Conservation (phyloP, 2,888 invertebrate genomes). For the Leptinotarsa juncta region DNA sequence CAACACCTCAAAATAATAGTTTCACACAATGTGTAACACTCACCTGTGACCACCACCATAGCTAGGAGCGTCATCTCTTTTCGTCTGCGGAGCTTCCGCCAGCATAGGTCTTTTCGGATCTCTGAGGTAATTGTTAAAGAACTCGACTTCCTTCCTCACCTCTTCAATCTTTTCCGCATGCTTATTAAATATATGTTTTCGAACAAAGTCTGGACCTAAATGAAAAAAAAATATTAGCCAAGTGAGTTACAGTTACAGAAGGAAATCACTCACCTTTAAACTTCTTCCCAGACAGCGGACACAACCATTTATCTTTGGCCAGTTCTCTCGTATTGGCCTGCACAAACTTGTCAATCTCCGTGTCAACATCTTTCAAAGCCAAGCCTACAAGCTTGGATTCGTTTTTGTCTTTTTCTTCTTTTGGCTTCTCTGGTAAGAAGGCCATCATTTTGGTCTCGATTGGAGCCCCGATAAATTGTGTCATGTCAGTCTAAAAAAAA, state of each 20-base stretch:
- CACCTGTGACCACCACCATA: slow-evolving; percentile 54
- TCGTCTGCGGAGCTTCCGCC: slow-evolving; percentile 80
- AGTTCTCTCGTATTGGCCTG: slow-evolving; percentile 96
- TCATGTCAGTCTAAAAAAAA: slow-evolving; percentile 71
- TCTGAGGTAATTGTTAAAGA: slow-evolving; percentile 95
- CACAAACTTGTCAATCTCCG: slow-evolving; percentile 94
- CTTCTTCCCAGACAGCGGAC: slow-evolving; percentile 98
- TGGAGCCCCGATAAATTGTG: slow-evolving; percentile 80
- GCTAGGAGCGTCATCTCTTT: slow-evolving; percentile 66
- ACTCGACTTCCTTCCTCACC: slow-evolving; percentile 95
- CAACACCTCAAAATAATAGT: not conserved
- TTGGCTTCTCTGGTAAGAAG: slow-evolving; percentile 83
- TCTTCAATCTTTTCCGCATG: slow-evolving; percentile 97
- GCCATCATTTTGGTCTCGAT: slow-evolving; percentile 93
- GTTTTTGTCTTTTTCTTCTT: slow-evolving; percentile 76
- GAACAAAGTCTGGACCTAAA: slow-evolving; percentile 92
- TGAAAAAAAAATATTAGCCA: not conserved
- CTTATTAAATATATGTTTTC: slow-evolving; percentile 98
- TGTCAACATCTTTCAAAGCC: slow-evolving; percentile 68
- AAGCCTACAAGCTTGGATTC: slow-evolving; percentile 61
- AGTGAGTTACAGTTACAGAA: not conserved
- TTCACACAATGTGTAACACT: not conserved
- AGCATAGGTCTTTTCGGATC: slow-evolving; percentile 96
- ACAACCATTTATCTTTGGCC: slow-evolving; percentile 98
- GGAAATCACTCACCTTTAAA: slow-evolving; percentile 76